phyloP scores from a whole-genome alignment of 2,113 vertebrate species.

The Cathartes aura region DNA sequence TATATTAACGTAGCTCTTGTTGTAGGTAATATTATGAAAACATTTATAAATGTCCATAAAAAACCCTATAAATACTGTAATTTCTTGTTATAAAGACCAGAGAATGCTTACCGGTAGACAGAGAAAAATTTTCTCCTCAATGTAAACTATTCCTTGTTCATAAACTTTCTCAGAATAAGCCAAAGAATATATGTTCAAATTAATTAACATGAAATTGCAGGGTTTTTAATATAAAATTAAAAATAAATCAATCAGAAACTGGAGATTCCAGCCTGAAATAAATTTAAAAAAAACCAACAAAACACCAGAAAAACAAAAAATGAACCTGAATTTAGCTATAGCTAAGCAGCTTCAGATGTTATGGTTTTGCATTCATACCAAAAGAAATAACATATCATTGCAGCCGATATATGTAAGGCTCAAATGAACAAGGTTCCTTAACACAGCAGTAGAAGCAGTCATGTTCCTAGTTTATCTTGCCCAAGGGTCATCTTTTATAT shows the following conservation, averaged over 20 bases:
- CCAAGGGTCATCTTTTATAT: neutral
- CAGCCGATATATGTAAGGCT: neutral
- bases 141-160: neutral
- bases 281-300: neutral
- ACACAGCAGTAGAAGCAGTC: neutral
- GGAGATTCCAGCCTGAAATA: neutral
- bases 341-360: neutral
- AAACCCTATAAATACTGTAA: neutral
- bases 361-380: neutral
- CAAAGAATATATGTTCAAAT: neutral
- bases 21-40: neutral
- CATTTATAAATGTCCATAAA: neutral
- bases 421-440: neutral
- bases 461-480: neutral
- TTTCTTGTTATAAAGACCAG: neutral
- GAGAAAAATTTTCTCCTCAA: neutral
- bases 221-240: neutral
- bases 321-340: neutral
- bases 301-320: neutral
- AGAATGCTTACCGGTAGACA: neutral
- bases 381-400: neutral
- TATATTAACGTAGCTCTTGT: neutral
- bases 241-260: neutral
- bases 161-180: neutral
- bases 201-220: neutral